phyloP scores from a whole-genome alignment of 2,113 vertebrate genomes.

The Leucopternis melanops region DNA sequence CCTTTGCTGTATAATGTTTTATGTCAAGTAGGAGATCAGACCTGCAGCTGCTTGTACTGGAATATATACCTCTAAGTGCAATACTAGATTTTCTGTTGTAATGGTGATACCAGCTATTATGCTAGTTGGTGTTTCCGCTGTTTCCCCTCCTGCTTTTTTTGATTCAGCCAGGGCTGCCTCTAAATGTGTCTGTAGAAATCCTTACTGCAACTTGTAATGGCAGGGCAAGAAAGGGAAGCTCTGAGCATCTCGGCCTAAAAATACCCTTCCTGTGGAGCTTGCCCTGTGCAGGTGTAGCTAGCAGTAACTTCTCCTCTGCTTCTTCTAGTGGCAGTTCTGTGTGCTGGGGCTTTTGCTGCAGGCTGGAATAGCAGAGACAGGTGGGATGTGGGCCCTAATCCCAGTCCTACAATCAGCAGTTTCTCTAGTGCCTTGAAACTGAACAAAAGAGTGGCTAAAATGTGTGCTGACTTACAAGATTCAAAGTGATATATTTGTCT shows the following conservation, averaged over 20 bases:
- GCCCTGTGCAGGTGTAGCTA: background rate
- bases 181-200: background rate
- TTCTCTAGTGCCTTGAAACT: background rate
- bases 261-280: background rate
- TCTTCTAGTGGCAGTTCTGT: background rate
- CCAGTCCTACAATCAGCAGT: background rate
- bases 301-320: background rate
- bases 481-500: slow-evolving; percentile 44
- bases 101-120: background rate
- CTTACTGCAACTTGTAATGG: background rate
- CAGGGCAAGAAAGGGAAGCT: background rate
- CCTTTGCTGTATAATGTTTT: background rate
- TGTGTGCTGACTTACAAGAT: slow-evolving; percentile 2
- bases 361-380: background rate
- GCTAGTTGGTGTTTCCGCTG: background rate
- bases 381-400: background rate
- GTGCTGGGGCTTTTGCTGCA: background rate
- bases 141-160: background rate
- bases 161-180: background rate
- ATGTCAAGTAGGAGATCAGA: background rate
- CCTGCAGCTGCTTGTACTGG: background rate
- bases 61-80: background rate
- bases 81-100: background rate
- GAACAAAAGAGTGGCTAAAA: background rate
- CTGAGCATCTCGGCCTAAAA: background rate